Conservation (phyloP, 2,797 vertebrate genomes). For the Lagocephalus sceleratus region DNA sequence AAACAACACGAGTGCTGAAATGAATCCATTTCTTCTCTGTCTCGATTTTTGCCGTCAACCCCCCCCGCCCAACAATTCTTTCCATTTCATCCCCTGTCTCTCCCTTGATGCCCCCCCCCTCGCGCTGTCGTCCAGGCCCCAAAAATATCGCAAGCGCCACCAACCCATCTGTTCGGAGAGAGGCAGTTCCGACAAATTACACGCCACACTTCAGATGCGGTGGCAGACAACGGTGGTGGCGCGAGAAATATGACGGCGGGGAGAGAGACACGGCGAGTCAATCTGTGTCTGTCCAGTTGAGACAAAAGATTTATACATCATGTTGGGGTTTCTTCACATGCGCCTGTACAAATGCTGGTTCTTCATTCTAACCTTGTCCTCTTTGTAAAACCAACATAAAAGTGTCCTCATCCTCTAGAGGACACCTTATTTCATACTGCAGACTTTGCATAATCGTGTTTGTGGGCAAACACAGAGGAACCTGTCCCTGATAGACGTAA, state of each 20-base stretch:
- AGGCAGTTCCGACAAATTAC: slow-evolving; percentile 57
- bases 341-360: too few species aligned
- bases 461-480: too few species aligned
- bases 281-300: neutral
- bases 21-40: slow-evolving; percentile 68
- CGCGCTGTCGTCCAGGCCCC: slow-evolving; percentile 26
- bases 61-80: slow-evolving; percentile 34
- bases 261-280: slow-evolving; percentile 9
- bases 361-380: too few species aligned
- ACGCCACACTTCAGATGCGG: slow-evolving; percentile 38
- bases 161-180: slow-evolving; percentile 54
- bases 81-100: slow-evolving; percentile 47
- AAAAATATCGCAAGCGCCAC: slow-evolving; percentile 58
- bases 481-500: too few species aligned
- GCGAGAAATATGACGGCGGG: slow-evolving; percentile 3
- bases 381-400: too few species aligned
- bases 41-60: slow-evolving; percentile 40
- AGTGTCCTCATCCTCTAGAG: too few species aligned
- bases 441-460: too few species aligned
- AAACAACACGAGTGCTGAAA: slow-evolving; percentile 61
- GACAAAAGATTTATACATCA: neutral
- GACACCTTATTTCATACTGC: too few species aligned
- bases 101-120: slow-evolving; percentile 26
- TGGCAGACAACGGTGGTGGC: slow-evolving; percentile 8
- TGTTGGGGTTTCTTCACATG: neutral